Evolutionary conservation across 2,797 vertebrate species (phyloP).

Genomic region (Pseudochaenichthys georgianus): DNA sequence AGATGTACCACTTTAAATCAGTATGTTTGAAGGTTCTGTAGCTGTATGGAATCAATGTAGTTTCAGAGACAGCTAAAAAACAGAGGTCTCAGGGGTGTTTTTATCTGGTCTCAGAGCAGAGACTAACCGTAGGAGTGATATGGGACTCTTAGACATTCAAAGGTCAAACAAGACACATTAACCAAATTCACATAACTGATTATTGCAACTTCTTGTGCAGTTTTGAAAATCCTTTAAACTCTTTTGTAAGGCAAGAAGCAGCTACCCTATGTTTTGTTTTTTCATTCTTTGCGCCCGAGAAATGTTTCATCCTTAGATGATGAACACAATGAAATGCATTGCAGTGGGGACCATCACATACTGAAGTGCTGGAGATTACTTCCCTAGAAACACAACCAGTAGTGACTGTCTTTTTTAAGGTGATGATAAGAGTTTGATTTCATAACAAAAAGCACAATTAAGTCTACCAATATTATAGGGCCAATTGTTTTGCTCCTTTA

Average conservation of each 20-base stretch:
- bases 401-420: neutral
- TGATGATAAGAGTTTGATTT: neutral
- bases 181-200: neutral
- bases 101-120: neutral
- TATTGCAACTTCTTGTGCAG: neutral
- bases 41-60: too few relatives aligned
- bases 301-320: conserved; percentile 21
- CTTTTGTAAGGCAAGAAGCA: neutral
- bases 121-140: neutral
- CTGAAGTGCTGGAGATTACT: neutral
- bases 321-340: conserved; percentile 25
- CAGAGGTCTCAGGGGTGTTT: neutral
- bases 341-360: conserved; percentile 19
- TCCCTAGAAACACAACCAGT: neutral
- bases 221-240: neutral
- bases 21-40: neutral
- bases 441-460: neutral
- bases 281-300: neutral
- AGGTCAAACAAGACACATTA: neutral
- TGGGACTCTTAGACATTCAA: neutral
- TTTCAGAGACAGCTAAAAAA: neutral
- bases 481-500: neutral
- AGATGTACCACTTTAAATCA: neutral
- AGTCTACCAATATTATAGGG: neutral
- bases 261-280: neutral